Evolutionary conservation across 2,888 invertebrate genomes (phyloP), one percentile per base, ranked within the genome.

Genomic region (Andrena fulva): DNA sequence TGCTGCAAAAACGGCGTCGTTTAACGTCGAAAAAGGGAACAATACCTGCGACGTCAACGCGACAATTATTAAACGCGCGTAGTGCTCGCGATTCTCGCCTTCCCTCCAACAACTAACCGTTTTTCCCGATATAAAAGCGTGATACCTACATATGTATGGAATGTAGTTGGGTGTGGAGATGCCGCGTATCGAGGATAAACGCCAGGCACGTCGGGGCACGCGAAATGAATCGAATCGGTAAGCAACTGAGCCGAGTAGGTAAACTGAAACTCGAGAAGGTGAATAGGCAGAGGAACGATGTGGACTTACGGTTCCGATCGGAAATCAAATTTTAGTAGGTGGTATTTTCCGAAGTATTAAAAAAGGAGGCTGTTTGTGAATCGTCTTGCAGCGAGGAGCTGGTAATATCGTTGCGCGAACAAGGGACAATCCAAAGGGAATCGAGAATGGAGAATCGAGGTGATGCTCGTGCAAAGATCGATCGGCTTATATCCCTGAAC

Each of bases 401-500:
- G 24, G 29, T 35, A 35, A 62, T 52, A 60, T 66, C 60, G 60
- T 31, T 29, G 10, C 7, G 0, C 29, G 16, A 12, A 52, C 20
- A 20, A 52, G 52, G 20, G n/a, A 12, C 20, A 7, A 56, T 69
- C 20, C 27, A 42, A 74, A 24, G 35, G 12, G 35, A 73, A 60
- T 69, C 48, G 64, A 10, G 52, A 42, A 42, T 12, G 4, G 42
- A 12, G 42, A 77, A 69, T 62, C 62, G 16, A 27, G 59, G 66
- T 29, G 33, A 52, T n/a, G 60, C 35, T n/a, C 66, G 31, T 10
- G 62, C 35, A 31, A 31, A 31, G 71, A 83, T 84, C 78, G 83
- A 71, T 74, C 80, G 69, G 70, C 67, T 67, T 78, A 68, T 69
- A 74, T 77, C 27, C 48, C 31, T 12, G 66, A 64, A 69, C 67